Evolutionary conservation across 2,113 vertebrate genomes (phyloP).

Genomic region (Trichomycterus rosablanca): DNA sequence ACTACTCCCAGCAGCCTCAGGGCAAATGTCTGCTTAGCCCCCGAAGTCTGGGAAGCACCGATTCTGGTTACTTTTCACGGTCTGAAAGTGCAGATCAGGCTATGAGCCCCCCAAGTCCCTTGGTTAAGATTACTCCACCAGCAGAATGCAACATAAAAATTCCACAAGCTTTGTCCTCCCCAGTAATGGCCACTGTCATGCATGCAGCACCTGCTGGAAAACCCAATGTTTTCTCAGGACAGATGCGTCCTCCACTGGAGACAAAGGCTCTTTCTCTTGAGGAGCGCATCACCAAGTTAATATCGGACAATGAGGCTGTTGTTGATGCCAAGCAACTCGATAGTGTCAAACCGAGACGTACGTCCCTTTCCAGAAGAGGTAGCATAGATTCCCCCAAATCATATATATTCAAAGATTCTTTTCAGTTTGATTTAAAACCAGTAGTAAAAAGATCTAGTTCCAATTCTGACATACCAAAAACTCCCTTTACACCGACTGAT

Average conservation of each 20-base stretch:
- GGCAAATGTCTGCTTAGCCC: conserved; percentile 89
- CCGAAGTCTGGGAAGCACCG: conserved; percentile 92
- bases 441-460: conserved; percentile 92
- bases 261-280: conserved; percentile 90
- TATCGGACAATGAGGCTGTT: conserved; percentile 95
- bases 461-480: conserved; percentile 97
- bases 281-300: conserved; percentile 93
- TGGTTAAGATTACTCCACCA: conserved; percentile 75
- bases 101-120: conserved; percentile 86
- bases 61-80: conserved; percentile 96
- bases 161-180: conserved; percentile 51
- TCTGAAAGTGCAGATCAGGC: conserved; percentile 95
- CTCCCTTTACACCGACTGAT: conserved; percentile 94
- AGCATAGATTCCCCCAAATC: conserved; percentile 98
- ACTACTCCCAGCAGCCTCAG: conserved; percentile 87
- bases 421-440: conserved; percentile 97
- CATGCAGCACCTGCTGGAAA: conserved; percentile 73
- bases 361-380: conserved; percentile 91
- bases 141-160: conserved; percentile 77
- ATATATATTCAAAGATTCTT: conserved; percentile 98
- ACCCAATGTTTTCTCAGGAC: conserved; percentile 61
- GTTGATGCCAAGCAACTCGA: conserved; percentile 96
- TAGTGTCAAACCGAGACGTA: conserved; percentile 96
- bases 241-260: conserved; percentile 86
- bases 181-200: conserved; percentile 67